Evolutionary conservation across 64 coral and sea anemone genomes (phyloP).

Genomic region (Cladopsammia gracilis): DNA sequence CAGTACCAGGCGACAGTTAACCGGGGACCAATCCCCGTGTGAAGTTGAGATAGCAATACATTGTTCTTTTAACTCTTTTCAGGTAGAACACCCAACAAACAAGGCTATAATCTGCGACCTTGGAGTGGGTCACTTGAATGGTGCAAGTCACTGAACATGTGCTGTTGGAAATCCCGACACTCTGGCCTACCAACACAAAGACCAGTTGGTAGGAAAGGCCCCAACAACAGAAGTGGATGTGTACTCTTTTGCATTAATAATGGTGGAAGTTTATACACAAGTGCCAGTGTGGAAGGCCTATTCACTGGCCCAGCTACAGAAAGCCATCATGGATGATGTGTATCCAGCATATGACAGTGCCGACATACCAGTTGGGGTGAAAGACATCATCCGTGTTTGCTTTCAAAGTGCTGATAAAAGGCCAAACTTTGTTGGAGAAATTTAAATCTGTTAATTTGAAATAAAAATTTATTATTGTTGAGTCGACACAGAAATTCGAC

Average conservation of each 20-base stretch:
- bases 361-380: slow-evolving; percentile 6
- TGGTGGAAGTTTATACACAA: slow-evolving; percentile 31
- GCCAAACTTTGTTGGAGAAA: slow-evolving; percentile 45
- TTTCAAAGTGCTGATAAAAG: slow-evolving; percentile 1
- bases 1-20: no score
- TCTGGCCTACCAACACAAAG: slow-evolving; percentile 45
- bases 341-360: slow-evolving; percentile 7
- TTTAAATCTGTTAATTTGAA: no score
- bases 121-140: slow-evolving; percentile 18
- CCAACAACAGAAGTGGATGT: slow-evolving; percentile 35
- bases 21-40: no score
- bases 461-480: no score
- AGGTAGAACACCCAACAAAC: slow-evolving; percentile 34
- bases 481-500: no score
- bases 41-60: no score
- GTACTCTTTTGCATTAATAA: slow-evolving; percentile 29
- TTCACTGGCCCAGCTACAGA: neutral
- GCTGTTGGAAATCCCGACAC: slow-evolving; percentile 29
- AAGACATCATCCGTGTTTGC: slow-evolving; percentile 12
- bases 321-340: slow-evolving; percentile 19
- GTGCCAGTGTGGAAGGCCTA: slow-evolving; percentile 25
- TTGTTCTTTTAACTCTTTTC: no score
- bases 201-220: slow-evolving; percentile 30
- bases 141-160: slow-evolving; percentile 11
- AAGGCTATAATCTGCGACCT: slow-evolving; percentile 55